Conservation (phyloP, 1,140 invertebrate species). For the Condylostylus longicornis region DNA sequence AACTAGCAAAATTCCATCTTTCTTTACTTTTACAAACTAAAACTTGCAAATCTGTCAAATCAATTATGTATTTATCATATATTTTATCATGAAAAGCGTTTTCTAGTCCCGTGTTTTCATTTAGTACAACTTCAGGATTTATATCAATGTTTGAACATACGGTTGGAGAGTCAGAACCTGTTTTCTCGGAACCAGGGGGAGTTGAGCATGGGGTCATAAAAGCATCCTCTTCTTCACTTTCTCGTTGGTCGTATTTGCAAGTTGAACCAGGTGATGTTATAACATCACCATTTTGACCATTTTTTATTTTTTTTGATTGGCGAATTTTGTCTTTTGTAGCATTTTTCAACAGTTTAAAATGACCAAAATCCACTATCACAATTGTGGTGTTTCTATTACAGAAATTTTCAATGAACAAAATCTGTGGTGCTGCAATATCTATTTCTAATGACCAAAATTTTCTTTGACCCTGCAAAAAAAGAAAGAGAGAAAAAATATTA, state of each 20-base stretch:
- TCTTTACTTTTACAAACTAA: slow-evolving; percentile 73
- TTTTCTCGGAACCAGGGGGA: slow-evolving; percentile 62
- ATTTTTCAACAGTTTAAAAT: slow-evolving; percentile 55
- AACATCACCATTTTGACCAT: slow-evolving; percentile 9
- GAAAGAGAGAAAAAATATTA: slow-evolving; percentile 6
- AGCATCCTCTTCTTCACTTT: slow-evolving; percentile 42
- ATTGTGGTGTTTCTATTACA: slow-evolving; percentile 57
- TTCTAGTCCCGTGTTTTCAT: slow-evolving; percentile 39
- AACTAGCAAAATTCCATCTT: slow-evolving; percentile 76
- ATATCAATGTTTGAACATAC: slow-evolving; percentile 9
- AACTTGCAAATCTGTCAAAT: slow-evolving; percentile 75
- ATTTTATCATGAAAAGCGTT: slow-evolving; percentile 52
- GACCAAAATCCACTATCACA: slow-evolving; percentile 72
- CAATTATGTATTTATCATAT: slow-evolving; percentile 71
- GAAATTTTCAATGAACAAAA: slow-evolving; percentile 75
- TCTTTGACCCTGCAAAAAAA: slow-evolving; percentile 38
- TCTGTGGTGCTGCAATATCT: slow-evolving; percentile 85
- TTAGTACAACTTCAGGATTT: slow-evolving; percentile 13
- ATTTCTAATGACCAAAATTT: slow-evolving; percentile 76
- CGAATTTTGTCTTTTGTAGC: slow-evolving; percentile 13
- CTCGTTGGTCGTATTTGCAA: slow-evolving; percentile 7
- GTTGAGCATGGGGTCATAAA: slow-evolving; percentile 88
- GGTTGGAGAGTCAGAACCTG: slow-evolving; percentile 35
- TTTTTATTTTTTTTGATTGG: slow-evolving; percentile 9
- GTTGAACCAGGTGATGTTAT: not conserved